Percentiles rank a stretch among this genome's conserved stretches.
phyloP scores from a whole-genome alignment of 2,797 vertebrate species.

The Macropus fuliginosus region DNA sequence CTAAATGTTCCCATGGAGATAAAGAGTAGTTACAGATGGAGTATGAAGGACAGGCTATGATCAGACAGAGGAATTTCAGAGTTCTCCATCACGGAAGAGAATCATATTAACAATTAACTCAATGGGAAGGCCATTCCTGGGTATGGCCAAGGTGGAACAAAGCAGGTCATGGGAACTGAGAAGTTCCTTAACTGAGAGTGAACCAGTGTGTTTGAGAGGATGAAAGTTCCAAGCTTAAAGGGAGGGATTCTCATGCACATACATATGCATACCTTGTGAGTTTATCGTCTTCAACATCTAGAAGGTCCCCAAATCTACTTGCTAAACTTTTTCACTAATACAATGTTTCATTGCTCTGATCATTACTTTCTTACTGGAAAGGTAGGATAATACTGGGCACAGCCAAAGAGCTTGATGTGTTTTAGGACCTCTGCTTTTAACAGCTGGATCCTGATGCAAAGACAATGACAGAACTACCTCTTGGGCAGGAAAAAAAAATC shows the following conservation, averaged over 20 bases:
- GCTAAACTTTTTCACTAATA: not conserved
- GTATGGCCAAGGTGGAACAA: not conserved
- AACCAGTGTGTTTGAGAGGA: slow-evolving; percentile 41
- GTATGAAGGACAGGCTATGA: not conserved
- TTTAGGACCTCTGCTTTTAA: not conserved
- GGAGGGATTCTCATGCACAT: not conserved
- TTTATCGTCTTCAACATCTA: not conserved
- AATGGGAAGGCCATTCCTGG: too few species aligned
- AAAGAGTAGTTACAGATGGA: not conserved
- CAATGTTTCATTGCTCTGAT: not conserved
- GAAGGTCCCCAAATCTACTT: not conserved
- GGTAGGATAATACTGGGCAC: slow-evolving; percentile 1
- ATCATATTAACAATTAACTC: not conserved
- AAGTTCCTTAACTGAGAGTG: not conserved
- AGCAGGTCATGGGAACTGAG: slow-evolving; percentile 11
- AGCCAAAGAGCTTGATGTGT: slow-evolving; percentile 8
- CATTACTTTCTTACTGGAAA: slow-evolving; percentile 27
- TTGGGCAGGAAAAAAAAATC: slow-evolving; percentile 13
- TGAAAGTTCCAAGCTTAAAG: slow-evolving; percentile 20
- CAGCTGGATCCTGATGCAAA: not conserved
- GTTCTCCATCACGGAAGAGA: not conserved
- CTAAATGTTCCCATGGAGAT: not conserved
- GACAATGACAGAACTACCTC: not conserved
- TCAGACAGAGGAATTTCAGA: not conserved
- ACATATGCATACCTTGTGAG: slow-evolving; percentile 12